phyloP scores from a whole-genome alignment of 2,797 vertebrate species.

The Pyrocephalus nanus region DNA sequence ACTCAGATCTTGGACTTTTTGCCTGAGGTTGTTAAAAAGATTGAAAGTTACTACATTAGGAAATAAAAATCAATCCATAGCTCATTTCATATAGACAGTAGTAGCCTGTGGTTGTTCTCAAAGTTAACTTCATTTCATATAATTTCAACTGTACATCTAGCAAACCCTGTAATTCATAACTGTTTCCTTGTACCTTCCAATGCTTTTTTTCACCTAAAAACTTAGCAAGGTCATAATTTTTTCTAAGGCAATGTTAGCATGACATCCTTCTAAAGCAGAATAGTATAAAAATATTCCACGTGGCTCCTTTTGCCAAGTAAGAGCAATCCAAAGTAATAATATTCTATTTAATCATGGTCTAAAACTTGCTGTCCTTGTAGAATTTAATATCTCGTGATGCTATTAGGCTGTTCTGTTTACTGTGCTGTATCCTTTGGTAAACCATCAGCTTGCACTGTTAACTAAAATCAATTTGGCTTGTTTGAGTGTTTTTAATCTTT shows the following conservation, averaged over 20 bases:
- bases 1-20: not conserved
- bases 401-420: conserved; percentile 8
- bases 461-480: not conserved
- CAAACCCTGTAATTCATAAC: not conserved
- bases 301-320: conserved; percentile 18
- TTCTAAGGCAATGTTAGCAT: not conserved
- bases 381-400: not conserved
- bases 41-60: not conserved
- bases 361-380: conserved; percentile 40
- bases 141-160: not conserved
- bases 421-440: not conserved
- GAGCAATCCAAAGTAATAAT: not conserved
- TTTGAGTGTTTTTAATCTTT: not conserved
- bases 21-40: not conserved
- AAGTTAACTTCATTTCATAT: not conserved
- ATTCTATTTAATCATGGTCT: not conserved
- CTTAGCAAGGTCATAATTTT: not conserved
- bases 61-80: not conserved
- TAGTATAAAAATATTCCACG: not conserved
- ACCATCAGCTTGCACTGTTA: not conserved
- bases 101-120: not conserved
- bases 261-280: not conserved
- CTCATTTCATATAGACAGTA: not conserved
- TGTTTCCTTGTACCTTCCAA: not conserved
- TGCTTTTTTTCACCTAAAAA: not conserved